These are phyloP conservation scores for Galerucella nymphaeae DNA, from an alignment of 2,888 invertebrate genomes.

Conservation along the genomic window DNA sequence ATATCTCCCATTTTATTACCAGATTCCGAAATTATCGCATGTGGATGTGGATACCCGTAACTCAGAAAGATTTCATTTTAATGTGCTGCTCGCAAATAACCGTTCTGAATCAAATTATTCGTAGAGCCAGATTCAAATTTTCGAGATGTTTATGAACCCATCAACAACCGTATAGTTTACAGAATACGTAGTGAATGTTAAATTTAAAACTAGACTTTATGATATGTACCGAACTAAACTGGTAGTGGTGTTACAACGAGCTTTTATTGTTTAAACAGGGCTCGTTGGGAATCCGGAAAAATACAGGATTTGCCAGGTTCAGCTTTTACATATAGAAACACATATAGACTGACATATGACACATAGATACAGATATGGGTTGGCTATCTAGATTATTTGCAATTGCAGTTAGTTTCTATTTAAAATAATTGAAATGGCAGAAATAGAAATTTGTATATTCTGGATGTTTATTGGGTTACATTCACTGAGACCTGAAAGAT, in stretches of 20 bases:
- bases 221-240: not conserved
- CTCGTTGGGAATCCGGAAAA: not conserved
- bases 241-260: not conserved
- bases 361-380: too few species aligned
- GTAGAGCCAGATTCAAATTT: conserved; percentile 50
- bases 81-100: conserved; percentile 52
- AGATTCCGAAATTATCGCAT: conserved; percentile 54
- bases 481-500: too few species aligned
- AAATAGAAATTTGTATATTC: too few species aligned
- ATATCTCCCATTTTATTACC: conserved; percentile 53
- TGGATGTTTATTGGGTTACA: too few species aligned
- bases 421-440: too few species aligned
- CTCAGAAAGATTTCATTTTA: conserved; percentile 56
- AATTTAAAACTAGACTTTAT: conserved; percentile 13
- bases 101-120: conserved; percentile 54
- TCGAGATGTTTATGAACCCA: conserved; percentile 40
- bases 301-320: not conserved
- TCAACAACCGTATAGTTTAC: conserved; percentile 39
- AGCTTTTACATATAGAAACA: not conserved
- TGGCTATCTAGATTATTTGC: too few species aligned
- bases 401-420: too few species aligned
- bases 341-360: not conserved
- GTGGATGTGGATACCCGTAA: conserved; percentile 53
- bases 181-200: conserved; percentile 6
- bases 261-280: conserved; percentile 4